phyloP scores from a whole-genome alignment of 2,113 vertebrate species.

The Athene cunicularia region DNA sequence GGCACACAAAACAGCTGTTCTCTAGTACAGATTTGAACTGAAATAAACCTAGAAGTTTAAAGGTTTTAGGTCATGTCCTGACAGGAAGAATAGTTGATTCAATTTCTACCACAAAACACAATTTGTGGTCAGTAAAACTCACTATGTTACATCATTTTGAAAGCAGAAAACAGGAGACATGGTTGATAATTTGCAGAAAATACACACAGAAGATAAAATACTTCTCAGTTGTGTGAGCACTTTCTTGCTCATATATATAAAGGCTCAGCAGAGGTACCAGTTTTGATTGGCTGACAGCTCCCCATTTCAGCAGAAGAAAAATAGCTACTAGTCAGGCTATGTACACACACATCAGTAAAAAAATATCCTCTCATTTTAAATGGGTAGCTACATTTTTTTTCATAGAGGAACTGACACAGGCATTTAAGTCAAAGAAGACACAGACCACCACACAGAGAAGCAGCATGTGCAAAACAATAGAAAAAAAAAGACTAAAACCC shows the following conservation, averaged over 20 bases:
- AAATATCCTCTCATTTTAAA: not conserved
- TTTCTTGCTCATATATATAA: not conserved
- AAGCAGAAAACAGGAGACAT: not conserved
- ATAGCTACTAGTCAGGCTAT: not conserved
- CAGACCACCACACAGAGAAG: not conserved
- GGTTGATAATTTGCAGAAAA: not conserved
- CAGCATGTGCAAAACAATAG: not conserved
- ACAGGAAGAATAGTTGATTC: not conserved
- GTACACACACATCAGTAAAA: not conserved
- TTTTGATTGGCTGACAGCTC: not conserved
- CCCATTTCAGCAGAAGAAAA: not conserved
- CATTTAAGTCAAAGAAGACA: not conserved
- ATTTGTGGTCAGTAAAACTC: not conserved
- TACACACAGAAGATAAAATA: not conserved
- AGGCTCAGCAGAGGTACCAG: not conserved
- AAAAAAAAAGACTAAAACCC: not conserved
- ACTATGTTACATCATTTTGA: not conserved
- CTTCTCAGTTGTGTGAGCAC: not conserved
- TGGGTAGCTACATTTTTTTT: not conserved
- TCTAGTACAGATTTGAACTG: rapidly evolving
- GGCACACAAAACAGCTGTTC: not conserved
- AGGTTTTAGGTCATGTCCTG: not conserved
- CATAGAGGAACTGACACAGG: not conserved
- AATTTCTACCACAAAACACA: not conserved
- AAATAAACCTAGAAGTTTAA: not conserved